A percentile compares a stretch with the other conserved stretches of the same genome.
Conservation (phyloP, 2,797 vertebrate genomes). For the Neopelma chrysocephalum region DNA sequence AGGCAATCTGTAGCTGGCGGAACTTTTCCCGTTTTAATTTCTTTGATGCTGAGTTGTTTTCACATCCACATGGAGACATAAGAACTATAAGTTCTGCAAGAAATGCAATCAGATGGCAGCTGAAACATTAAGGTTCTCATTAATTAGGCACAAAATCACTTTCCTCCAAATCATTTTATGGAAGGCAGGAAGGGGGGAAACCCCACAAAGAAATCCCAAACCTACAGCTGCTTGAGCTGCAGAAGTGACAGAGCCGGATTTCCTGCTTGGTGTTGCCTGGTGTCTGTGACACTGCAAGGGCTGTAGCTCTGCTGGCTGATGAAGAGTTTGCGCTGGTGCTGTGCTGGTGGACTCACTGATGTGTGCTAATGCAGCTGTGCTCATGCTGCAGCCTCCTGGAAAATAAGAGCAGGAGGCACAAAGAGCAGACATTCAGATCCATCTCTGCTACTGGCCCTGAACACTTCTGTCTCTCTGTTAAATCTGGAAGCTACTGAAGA, state of each 20-base stretch:
- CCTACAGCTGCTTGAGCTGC: background rate
- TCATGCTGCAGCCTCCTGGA: background rate
- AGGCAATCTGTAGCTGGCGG: background rate
- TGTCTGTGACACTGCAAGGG: rapidly evolving
- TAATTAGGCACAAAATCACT: background rate
- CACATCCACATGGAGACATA: background rate
- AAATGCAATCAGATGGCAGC: background rate
- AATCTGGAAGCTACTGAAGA: background rate
- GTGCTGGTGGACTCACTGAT: background rate
- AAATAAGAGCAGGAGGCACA: background rate
- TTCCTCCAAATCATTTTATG: background rate
- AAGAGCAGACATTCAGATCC: background rate
- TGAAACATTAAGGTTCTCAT: background rate
- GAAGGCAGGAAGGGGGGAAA: rapidly evolving
- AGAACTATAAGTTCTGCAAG: background rate
- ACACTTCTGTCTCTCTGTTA: background rate
- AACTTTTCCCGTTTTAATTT: background rate
- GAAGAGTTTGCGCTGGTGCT: background rate
- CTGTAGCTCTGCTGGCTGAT: background rate
- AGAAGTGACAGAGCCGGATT: background rate
- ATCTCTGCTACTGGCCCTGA: background rate
- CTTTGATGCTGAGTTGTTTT: background rate
- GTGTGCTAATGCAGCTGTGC: rapidly evolving
- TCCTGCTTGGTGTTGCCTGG: rapidly evolving
- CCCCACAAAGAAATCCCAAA: background rate